Percentiles rank a stretch among this genome's conserved stretches.
Conservation (phyloP, 2,797 vertebrate genomes). For the Lithobates pipiens region DNA sequence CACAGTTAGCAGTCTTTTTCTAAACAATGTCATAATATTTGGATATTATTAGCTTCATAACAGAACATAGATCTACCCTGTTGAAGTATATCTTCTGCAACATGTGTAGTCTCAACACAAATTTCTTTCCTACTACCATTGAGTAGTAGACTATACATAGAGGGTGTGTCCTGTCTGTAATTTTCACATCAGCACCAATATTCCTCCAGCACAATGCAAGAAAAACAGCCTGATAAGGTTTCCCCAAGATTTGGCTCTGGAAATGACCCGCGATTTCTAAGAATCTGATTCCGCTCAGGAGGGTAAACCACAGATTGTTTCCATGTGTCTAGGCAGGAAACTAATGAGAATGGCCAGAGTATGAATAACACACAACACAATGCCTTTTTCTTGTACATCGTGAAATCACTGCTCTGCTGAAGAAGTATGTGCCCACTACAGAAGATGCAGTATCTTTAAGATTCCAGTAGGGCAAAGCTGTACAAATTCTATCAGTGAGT, state of each 20-base stretch:
- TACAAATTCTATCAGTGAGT: neutral
- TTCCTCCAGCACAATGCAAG: slow-evolving; percentile 56
- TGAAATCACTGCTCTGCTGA: slow-evolving; percentile 8
- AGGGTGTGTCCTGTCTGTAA: slow-evolving; percentile 50
- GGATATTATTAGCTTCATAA: neutral
- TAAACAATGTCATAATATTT: neutral
- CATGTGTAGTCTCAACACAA: neutral
- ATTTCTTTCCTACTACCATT: slow-evolving; percentile 2
- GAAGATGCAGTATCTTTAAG: neutral
- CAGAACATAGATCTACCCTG: neutral
- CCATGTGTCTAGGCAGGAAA: slow-evolving; percentile 65
- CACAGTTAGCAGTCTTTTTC: neutral
- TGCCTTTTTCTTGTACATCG: slow-evolving; percentile 46
- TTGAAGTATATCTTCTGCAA: neutral
- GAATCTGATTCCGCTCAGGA: slow-evolving; percentile 74
- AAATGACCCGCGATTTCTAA: slow-evolving; percentile 68
- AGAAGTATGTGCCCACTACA: neutral
- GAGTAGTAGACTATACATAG: slow-evolving; percentile 39
- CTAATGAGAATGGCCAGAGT: slow-evolving; percentile 52
- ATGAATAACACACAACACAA: slow-evolving; percentile 59
- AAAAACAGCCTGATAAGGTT: slow-evolving; percentile 62
- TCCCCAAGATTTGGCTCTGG: slow-evolving; percentile 55
- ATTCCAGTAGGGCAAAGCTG: neutral
- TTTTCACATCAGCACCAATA: slow-evolving; percentile 63
- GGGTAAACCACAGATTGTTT: slow-evolving; percentile 74